phyloP scores from a whole-genome alignment of 2,113 vertebrate genomes.

The cat (Felis catus) region F.catus_Fca126_mat1.0 CM031417.1:44444001-44444500 shows the following conservation, averaged over 20 bases:
- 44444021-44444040: not conserved
- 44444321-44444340: not conserved
- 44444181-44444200: not conserved
- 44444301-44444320: not conserved
- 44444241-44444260: not conserved
- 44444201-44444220: not conserved
- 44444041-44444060: not conserved
- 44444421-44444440: not conserved
- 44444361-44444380: not conserved
- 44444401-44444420: not conserved
- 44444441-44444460: not conserved
- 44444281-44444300: not conserved
- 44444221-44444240: not conserved
- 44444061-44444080: not conserved
- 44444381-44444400: not conserved
- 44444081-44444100: not conserved
- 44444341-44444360: not conserved
- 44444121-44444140: not conserved
- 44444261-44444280: not conserved
- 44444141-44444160: not conserved
- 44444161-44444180: not conserved
- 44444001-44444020: not conserved
- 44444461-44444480: not conserved
- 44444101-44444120: not conserved
- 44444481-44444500: not conserved